phyloP scores from a whole-genome alignment of 1,140 invertebrate genomes.

The Drosophila paulistorum region DNA sequence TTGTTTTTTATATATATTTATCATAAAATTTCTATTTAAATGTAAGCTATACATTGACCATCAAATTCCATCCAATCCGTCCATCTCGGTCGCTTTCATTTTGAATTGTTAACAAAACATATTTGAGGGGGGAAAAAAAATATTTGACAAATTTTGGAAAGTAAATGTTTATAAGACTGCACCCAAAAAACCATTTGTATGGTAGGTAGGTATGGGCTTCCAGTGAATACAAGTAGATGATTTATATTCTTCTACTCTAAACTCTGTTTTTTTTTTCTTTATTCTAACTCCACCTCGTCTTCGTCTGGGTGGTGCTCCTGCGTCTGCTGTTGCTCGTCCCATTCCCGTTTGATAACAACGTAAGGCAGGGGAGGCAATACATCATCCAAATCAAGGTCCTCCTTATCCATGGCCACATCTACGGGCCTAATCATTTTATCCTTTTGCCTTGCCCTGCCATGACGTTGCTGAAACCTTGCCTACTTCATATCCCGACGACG shows the following conservation, averaged over 20 bases:
- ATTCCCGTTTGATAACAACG: slow-evolving; percentile 65
- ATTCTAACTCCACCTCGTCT: slow-evolving; percentile 1
- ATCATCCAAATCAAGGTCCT: slow-evolving; percentile 9
- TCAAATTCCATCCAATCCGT: slow-evolving; percentile 1
- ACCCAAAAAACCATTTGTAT: not conserved
- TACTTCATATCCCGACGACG: slow-evolving; percentile 79
- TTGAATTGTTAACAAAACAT: not conserved
- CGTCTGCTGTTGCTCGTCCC: slow-evolving; percentile 15
- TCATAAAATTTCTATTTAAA: slow-evolving; percentile 10
- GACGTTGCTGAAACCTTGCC: slow-evolving; percentile 61
- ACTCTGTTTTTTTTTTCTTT: not conserved
- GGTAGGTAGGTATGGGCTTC: not conserved
- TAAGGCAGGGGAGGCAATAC: slow-evolving; percentile 50
- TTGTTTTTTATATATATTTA: not conserved
- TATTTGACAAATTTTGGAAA: not conserved
- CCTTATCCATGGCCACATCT: not conserved
- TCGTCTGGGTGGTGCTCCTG: slow-evolving; percentile 14
- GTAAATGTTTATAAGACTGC: not conserved
- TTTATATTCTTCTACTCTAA: not conserved
- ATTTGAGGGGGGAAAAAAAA: not conserved
- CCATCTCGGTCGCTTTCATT: not conserved
- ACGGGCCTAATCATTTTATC: not conserved
- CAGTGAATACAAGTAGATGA: not conserved
- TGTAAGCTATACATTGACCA: slow-evolving; percentile 18
- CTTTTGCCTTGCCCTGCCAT: slow-evolving; percentile 45